These are phyloP conservation scores for Drosophila nasuta DNA, from an alignment of 1,140 invertebrate species.

Conservation along the genomic window DNA sequence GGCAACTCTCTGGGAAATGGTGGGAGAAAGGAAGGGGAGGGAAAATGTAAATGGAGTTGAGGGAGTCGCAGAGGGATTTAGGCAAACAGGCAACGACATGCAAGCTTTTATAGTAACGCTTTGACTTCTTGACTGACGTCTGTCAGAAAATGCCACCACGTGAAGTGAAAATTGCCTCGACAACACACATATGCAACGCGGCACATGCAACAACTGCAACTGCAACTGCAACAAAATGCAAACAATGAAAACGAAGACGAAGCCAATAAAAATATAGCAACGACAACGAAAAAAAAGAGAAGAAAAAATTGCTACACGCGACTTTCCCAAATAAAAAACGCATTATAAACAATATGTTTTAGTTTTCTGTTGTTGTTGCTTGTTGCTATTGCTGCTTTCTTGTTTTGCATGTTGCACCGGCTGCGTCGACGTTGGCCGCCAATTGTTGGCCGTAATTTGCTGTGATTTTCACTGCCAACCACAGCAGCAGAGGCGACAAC, in stretches of 20 bases:
- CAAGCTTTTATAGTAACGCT: slow-evolving; percentile 54
- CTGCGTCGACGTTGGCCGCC: slow-evolving; percentile 38
- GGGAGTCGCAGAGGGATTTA: background rate
- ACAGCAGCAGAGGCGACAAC: slow-evolving; percentile 56
- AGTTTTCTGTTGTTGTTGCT: slow-evolving; percentile 37
- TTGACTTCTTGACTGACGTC: slow-evolving; percentile 75
- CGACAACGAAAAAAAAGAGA: slow-evolving; percentile 18
- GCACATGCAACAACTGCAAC: slow-evolving; percentile 5
- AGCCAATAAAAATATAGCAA: slow-evolving; percentile 59
- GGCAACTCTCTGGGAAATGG: slow-evolving; percentile 2
- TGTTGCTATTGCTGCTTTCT: slow-evolving; percentile 55
- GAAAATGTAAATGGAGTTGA: slow-evolving; percentile 17
- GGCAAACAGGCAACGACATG: slow-evolving; percentile 42
- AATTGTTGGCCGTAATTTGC: slow-evolving; percentile 74
- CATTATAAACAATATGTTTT: slow-evolving; percentile 82
- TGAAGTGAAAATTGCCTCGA: slow-evolving; percentile 81
- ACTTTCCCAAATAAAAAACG: slow-evolving; percentile 81
- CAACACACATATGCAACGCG: background rate
- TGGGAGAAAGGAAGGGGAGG: background rate
- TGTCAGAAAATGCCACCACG: slow-evolving; percentile 79
- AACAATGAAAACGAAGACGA: slow-evolving; percentile 49
- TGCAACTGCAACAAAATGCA: slow-evolving; percentile 37
- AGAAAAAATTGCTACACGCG: slow-evolving; percentile 74
- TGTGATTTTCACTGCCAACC: slow-evolving; percentile 74
- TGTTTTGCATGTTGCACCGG: slow-evolving; percentile 76